These are phyloP conservation scores for Apamea anceps DNA, from an alignment of 2,888 invertebrate species.

Conservation along the genomic window DNA sequence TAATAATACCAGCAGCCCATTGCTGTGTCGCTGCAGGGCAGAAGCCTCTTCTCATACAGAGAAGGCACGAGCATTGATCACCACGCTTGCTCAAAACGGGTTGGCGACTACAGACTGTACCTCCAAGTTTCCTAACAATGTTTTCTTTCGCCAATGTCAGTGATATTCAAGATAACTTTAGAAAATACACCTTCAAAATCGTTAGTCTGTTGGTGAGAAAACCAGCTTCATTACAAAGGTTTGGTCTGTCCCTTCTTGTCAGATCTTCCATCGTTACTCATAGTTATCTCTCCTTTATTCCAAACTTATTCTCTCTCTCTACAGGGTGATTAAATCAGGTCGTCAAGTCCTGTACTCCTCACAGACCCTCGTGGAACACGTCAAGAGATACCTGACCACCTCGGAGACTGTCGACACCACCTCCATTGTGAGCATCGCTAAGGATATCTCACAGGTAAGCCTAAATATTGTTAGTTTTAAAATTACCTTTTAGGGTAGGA, in stretches of 20 bases:
- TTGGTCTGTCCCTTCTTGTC: neutral
- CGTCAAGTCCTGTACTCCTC: slow-evolving; percentile 95
- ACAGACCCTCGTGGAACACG: slow-evolving; percentile 94
- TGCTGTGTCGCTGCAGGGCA: no score
- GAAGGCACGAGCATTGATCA: no score
- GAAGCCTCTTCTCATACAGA: no score
- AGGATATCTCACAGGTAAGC: slow-evolving; percentile 91
- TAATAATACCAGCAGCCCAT: no score
- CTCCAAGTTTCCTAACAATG: no score
- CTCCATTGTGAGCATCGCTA: slow-evolving; percentile 93
- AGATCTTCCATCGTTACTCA: neutral
- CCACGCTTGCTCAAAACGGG: no score
- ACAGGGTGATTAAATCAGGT: slow-evolving; percentile 92
- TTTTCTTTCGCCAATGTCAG: no score
- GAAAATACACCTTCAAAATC: neutral
- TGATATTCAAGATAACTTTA: neutral
- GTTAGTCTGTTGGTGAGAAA: no score
- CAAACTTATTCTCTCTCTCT: neutral
- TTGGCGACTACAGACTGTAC: no score
- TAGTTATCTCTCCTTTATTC: neutral
- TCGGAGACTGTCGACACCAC: slow-evolving; percentile 91
- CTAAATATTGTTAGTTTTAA: neutral
- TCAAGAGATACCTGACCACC: slow-evolving; percentile 93
- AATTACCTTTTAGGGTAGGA: neutral
- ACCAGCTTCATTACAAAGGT: neutral